Base-by-base conservation (phyloP, 2,888 invertebrate species). In the Hyles lineata region DNA sequence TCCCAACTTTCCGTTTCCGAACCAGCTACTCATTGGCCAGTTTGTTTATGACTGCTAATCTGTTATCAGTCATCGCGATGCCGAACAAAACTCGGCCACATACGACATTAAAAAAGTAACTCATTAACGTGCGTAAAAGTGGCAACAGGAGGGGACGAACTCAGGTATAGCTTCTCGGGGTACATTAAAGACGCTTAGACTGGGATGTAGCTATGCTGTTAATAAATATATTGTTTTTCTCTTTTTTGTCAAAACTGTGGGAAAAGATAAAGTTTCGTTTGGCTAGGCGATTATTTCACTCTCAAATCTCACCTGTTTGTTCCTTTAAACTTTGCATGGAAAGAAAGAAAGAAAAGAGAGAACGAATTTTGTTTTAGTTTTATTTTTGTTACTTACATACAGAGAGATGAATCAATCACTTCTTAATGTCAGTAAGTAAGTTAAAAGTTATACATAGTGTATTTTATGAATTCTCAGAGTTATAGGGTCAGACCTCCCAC, bases 31-130 rank as follows among this genome's bases (percentile, higher is more conserved):
- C 55, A 55, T 55, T 55, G 55, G 55, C n/a, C 55, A n/a, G 55
- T 19, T 55, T 29, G 55, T 55, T 72, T 21, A n/a, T 52, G 43
- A 43, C 43, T 62, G 73, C 76, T 76, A 74, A 74, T 75, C 73
- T 72, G 55, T 82, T 83, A 88, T 83, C 80, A 82, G 83, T 83
- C 79, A 84, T 79, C 80, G 73, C 67, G 73, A 62, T 73, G 23
- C 58, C 74, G 61, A 72, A 76, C 77, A 78, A 75, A 76, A 74
- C 72, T 74, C 50, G 73, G 58, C 7, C 70, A 73, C 61, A 74
- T 69, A 83, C 80, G 87, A 85, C 88, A 88, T 86, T 85, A 88
- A 83, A 83, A 81, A 79, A 81, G 82, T 83, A 83, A 86, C 67
- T 67, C 67, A 67, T 87, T 85, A 85, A 76, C 74, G 78, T 77